phyloP scores from a whole-genome alignment of 2,113 vertebrate genomes.

The Setophaga petechia region DNA sequence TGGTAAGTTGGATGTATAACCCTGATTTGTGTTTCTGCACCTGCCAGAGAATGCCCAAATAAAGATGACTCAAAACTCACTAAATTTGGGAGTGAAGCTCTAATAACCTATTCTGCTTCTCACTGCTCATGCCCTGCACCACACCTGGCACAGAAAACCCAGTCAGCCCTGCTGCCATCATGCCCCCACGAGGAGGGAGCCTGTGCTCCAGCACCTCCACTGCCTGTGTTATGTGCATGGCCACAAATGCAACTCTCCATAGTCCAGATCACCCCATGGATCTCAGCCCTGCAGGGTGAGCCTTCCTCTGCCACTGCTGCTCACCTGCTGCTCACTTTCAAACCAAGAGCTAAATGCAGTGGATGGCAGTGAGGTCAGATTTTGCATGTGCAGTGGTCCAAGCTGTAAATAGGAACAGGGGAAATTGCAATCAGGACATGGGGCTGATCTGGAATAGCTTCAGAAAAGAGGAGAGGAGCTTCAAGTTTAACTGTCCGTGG shows the following conservation, averaged over 20 bases:
- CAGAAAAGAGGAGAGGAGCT: neutral
- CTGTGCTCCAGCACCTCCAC: neutral
- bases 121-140: neutral
- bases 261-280: neutral
- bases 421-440: neutral
- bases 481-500: neutral
- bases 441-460: neutral
- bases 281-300: neutral
- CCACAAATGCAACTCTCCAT: neutral
- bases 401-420: neutral
- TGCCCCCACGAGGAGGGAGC: rapidly evolving
- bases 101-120: neutral
- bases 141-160: neutral
- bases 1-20: neutral
- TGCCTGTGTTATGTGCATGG: neutral
- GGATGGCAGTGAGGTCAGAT: neutral
- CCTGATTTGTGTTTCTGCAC: neutral
- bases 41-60: neutral
- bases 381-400: neutral
- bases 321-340: neutral
- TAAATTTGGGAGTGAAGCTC: neutral
- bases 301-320: neutral
- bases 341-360: neutral
- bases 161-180: neutral
- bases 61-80: neutral